Evolutionary conservation across 1,140 invertebrate genomes (phyloP).

Genomic region (Sinella curviseta): DNA sequence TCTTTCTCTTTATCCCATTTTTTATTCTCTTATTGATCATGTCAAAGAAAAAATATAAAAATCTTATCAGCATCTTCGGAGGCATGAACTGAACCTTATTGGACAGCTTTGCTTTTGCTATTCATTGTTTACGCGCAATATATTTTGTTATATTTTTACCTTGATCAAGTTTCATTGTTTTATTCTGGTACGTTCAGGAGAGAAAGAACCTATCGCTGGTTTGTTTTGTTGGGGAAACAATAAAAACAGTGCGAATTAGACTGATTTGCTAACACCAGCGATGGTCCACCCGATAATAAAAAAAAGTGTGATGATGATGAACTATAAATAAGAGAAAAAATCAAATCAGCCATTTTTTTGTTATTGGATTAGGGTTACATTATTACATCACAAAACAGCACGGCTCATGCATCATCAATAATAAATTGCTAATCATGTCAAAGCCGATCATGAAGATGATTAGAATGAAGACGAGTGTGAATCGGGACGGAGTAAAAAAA

Average conservation of each 20-base stretch:
- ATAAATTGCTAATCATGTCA: slow-evolving; percentile 14
- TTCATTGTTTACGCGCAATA: background rate
- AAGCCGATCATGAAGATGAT: background rate
- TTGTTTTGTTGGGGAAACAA: background rate
- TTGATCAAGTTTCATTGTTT: background rate
- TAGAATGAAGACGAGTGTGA: too few relatives aligned
- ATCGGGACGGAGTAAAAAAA: background rate
- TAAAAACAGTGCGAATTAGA: background rate
- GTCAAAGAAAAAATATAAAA: background rate
- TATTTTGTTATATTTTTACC: background rate
- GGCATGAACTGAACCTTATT: background rate
- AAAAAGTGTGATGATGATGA: background rate
- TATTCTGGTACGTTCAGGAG: too few relatives aligned
- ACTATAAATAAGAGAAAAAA: background rate
- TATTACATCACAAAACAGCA: background rate
- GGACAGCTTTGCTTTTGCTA: background rate
- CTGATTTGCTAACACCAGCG: background rate
- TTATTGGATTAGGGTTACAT: too few relatives aligned
- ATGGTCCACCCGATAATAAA: too few relatives aligned
- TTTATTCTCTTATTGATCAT: background rate
- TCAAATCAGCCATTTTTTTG: background rate
- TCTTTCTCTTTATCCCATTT: background rate
- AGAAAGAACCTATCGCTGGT: background rate
- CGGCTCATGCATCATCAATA: background rate
- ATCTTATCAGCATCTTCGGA: background rate